A percentile compares a stretch with the other conserved stretches of the same genome.
These are phyloP conservation scores for Oithona nana DNA, from an alignment of 2,888 invertebrate genomes.

Conservation along the genomic window DNA sequence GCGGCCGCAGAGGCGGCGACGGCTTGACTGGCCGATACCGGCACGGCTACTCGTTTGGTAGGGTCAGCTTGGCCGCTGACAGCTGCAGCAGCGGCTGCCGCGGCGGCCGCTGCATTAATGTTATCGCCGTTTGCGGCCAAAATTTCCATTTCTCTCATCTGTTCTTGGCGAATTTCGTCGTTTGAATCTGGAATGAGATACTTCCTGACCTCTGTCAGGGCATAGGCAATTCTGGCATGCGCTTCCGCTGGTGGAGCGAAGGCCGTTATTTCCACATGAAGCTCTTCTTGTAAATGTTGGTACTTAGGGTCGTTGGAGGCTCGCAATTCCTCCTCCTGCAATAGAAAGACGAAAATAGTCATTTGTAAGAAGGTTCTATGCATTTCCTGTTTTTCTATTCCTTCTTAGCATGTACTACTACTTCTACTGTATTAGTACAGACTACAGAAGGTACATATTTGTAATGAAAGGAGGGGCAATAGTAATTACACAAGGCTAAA, in stretches of 20 bases:
- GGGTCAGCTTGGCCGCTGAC: slow-evolving; percentile 24
- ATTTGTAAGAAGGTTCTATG: too few relatives aligned
- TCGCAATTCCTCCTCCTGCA: slow-evolving; percentile 21
- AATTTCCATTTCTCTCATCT: slow-evolving; percentile 78
- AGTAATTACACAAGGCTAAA: too few relatives aligned
- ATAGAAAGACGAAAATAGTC: neutral
- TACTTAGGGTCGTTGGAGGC: slow-evolving; percentile 59
- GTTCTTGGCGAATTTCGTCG: slow-evolving; percentile 73
- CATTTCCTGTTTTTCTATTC: too few relatives aligned
- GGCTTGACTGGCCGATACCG: slow-evolving; percentile 43
- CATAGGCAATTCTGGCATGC: slow-evolving; percentile 64
- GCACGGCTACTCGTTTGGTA: slow-evolving; percentile 24
- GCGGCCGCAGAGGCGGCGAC: slow-evolving; percentile 68
- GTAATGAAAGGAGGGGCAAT: too few relatives aligned
- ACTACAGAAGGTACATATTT: too few relatives aligned
- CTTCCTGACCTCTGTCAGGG: slow-evolving; percentile 48
- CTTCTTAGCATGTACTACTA: too few relatives aligned
- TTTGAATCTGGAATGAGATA: slow-evolving; percentile 52
- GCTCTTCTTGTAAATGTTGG: slow-evolving; percentile 53
- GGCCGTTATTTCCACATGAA: slow-evolving; percentile 73
- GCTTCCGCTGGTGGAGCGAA: slow-evolving; percentile 75
- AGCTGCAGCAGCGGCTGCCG: slow-evolving; percentile 36
- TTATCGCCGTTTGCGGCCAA: slow-evolving; percentile 34
- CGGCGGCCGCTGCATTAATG: slow-evolving; percentile 26
- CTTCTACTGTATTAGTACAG: too few relatives aligned